Conservation (phyloP, 30 jellyfish, hydroid and myxozoan species). For the Hydra vulgaris region DNA sequence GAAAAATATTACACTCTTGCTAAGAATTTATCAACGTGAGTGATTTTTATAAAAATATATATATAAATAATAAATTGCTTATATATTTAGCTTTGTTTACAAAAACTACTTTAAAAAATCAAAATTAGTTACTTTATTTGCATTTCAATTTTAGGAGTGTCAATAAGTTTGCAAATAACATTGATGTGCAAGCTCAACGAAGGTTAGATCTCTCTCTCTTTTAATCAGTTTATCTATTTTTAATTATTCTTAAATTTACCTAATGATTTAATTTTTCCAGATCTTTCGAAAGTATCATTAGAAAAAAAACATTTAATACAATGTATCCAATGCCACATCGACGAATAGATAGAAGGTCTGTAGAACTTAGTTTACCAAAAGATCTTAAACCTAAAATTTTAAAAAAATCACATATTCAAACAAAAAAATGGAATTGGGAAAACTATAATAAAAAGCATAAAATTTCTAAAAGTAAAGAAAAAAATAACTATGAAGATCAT, state of each 20-base stretch:
- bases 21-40: slow-evolving; percentile 2
- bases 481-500: background rate
- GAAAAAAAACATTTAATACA: background rate
- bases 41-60: too few relatives aligned
- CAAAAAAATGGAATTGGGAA: slow-evolving; percentile 22
- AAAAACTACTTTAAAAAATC: too few relatives aligned
- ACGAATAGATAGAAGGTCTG: slow-evolving; percentile 22
- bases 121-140: too few relatives aligned
- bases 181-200: slow-evolving; percentile 33
- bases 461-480: background rate
- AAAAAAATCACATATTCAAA: background rate
- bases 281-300: slow-evolving; percentile 18
- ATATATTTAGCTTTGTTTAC: too few relatives aligned
- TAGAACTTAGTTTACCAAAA: slow-evolving; percentile 12
- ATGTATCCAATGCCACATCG: slow-evolving; percentile 26
- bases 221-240: too few relatives aligned
- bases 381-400: slow-evolving; percentile 5
- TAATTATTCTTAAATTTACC: background rate
- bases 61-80: too few relatives aligned
- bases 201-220: background rate
- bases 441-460: slow-evolving; percentile 9
- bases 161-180: background rate
- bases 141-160: background rate
- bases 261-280: background rate
- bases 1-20: slow-evolving; percentile 42